These are phyloP conservation scores for Lophochroa leadbeateri DNA, from an alignment of 2,113 vertebrate genomes.

Conservation along the genomic window DNA sequence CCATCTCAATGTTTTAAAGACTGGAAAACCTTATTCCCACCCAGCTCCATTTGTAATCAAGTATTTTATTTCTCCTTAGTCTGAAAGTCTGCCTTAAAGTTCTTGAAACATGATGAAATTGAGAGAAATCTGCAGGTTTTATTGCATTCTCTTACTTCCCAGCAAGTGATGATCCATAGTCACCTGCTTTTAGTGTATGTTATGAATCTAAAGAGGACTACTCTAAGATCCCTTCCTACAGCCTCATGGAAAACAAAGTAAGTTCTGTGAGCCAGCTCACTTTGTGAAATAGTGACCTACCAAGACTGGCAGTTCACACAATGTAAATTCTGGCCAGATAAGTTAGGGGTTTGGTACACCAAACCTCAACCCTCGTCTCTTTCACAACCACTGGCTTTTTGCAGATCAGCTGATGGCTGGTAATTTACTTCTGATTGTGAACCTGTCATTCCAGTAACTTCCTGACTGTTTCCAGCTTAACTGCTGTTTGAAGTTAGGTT, in stretches of 20 bases:
- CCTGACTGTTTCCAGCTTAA: neutral
- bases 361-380: neutral
- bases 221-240: neutral
- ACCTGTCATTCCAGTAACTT: neutral
- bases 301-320: neutral
- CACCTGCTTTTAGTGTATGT: neutral
- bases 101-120: neutral
- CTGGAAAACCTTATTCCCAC: neutral
- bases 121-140: neutral
- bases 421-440: neutral
- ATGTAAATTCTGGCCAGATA: neutral
- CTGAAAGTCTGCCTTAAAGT: neutral
- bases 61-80: neutral
- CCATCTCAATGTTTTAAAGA: neutral
- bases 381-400: neutral
- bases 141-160: neutral
- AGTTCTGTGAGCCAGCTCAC: neutral
- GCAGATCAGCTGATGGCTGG: neutral
- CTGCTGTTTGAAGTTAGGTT: neutral
- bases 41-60: neutral
- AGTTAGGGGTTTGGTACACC: neutral
- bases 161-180: neutral
- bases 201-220: neutral
- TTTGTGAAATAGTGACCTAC: neutral
- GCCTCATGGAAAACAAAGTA: neutral